phyloP scores from a whole-genome alignment of 2,888 invertebrate genomes.

The Pterostichus madidus region DNA sequence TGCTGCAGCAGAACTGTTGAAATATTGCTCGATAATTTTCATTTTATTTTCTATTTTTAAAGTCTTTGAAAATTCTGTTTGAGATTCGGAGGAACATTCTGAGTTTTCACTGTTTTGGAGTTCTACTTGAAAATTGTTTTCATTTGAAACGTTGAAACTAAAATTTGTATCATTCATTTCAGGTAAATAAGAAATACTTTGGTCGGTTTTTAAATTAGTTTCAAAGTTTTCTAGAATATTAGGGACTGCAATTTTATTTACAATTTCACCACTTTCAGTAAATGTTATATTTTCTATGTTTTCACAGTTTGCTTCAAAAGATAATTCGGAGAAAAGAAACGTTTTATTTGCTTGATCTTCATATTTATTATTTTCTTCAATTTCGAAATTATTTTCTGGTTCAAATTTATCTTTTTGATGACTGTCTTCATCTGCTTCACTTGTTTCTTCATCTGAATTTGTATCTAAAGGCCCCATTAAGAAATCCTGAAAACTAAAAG shows the following conservation, averaged over 20 bases:
- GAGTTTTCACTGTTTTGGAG: no score
- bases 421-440: no score
- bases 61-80: slow-evolving; percentile 9
- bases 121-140: not conserved
- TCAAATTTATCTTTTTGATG: no score
- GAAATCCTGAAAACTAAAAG: slow-evolving; percentile 50
- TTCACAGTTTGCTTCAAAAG: not conserved
- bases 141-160: no score
- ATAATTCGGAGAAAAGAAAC: not conserved
- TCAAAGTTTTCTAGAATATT: not conserved
- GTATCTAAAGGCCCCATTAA: slow-evolving; percentile 23
- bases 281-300: slow-evolving; percentile 7
- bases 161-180: no score
- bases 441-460: not conserved
- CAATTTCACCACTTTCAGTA: not conserved
- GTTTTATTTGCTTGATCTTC: not conserved
- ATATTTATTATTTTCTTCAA: not conserved
- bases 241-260: not conserved
- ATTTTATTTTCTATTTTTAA: slow-evolving; percentile 18
- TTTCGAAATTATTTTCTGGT: not conserved
- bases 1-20: not conserved
- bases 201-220: no score
- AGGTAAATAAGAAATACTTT: no score
- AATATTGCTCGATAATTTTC: slow-evolving; percentile 19
- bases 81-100: not conserved